Base-by-base conservation (phyloP, 2,113 vertebrate genomes). In the Numida meleagris region DNA sequence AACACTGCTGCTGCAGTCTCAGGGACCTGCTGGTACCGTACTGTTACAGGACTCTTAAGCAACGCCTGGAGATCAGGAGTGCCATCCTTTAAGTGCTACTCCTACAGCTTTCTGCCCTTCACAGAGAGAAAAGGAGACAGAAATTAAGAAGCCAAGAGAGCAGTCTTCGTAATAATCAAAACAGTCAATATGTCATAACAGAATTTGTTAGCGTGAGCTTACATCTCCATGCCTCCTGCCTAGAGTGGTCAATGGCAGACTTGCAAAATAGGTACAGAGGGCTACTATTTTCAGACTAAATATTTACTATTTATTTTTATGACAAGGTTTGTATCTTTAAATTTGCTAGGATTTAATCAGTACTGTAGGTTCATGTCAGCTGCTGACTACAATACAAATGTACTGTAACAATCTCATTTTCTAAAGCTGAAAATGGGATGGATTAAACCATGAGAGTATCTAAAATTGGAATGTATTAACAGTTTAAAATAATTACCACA, bases 401-500 rank as follows among this genome's bases (percentile, higher is more conserved):
- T 61, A 75, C 14, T 20, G 9, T 13, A 93, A 29, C 19, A 61
- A 75, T 82, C 14, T 40, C 43, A 78, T 82, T 85, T 72, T 65
- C 51, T 93, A 90, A 83, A 83, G 74, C 72, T 86, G 38, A 90
- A 89, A 77, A 72, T 45, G 48, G 76, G 72, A 93, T 11, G 25
- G 85, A 83, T 94, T 84, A 86, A 93, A 82, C 71, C 89, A 94
- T 1, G 2, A 62, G 50, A 89, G 33, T 46, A 63, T 91, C 86
- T 89, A 72, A 93, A 95, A 95, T 80, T 89, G 77, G 94, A 85
- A 9, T 76, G 46, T 50, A 93, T 51, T 86, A 86, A 62, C 65
- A 90, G 61, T 75, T 53, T 93, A 91, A 96, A 95, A 91, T 88
- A 95, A 94, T 91, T 88, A 93, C 86, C 90, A 71, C 70, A 94